phyloP scores from a whole-genome alignment of 2,797 vertebrate species.

The Melanotaenia parkinsoni region DNA sequence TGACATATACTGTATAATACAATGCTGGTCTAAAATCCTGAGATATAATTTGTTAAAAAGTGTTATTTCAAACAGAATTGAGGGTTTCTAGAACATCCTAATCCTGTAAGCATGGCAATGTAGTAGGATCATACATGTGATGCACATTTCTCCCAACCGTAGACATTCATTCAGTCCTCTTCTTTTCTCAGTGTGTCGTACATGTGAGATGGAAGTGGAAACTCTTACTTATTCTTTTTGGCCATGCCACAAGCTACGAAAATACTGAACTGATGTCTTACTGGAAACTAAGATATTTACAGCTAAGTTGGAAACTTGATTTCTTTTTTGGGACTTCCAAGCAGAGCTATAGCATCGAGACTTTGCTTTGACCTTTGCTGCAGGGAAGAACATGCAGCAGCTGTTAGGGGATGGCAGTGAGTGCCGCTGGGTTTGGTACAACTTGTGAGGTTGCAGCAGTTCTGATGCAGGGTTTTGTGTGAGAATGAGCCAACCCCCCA shows the following conservation, averaged over 20 bases:
- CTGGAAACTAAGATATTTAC: neutral
- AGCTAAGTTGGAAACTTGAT: neutral
- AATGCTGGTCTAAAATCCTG: neutral
- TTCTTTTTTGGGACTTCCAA: neutral
- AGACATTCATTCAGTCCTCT: neutral
- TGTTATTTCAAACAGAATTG: neutral
- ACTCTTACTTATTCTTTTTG: neutral
- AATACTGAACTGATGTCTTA: neutral
- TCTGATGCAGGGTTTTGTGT: too few relatives aligned
- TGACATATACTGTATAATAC: neutral
- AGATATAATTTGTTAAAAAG: constrained; percentile 2
- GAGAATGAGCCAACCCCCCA: too few relatives aligned
- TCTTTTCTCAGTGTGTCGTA: neutral
- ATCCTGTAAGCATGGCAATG: too few relatives aligned
- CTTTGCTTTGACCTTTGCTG: constrained; percentile 13
- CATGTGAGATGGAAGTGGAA: constrained; percentile 8
- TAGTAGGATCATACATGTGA: neutral
- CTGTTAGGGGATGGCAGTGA: neutral
- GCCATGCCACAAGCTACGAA: neutral
- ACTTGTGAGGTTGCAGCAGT: neutral
- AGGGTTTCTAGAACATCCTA: neutral
- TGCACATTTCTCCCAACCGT: constrained; percentile 4
- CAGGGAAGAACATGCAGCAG: constrained; percentile 20
- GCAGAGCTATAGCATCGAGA: neutral
- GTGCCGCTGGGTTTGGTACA: neutral